These are phyloP conservation scores for Leptinotarsa rubiginosa DNA, from an alignment of 2,888 invertebrate genomes.

Conservation along the genomic window DNA sequence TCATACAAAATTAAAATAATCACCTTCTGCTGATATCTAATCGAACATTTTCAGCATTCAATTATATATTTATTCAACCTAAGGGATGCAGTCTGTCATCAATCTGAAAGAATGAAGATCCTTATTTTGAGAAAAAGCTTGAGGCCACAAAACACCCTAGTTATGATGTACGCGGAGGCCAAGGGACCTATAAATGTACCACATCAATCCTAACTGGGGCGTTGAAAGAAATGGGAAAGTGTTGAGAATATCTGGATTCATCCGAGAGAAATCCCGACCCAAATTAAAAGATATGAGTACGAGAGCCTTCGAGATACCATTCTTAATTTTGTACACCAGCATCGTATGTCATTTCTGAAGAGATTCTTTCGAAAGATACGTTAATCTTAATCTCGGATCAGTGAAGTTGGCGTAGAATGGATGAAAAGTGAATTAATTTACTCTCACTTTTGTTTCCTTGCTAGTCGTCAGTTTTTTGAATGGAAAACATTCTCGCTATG, in stretches of 20 bases:
- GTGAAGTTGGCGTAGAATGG: constrained; percentile 45
- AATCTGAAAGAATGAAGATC: not conserved
- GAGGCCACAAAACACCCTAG: not conserved
- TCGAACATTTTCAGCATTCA: too few relatives aligned
- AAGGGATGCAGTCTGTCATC: not conserved
- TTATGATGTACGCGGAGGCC: constrained; percentile 16
- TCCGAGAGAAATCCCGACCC: constrained; percentile 50
- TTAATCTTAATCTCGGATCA: constrained; percentile 53
- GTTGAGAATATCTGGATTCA: constrained; percentile 43
- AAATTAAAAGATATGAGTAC: constrained; percentile 54
- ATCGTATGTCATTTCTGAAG: constrained; percentile 53
- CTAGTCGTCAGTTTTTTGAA: not conserved
- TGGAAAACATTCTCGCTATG: too few relatives aligned
- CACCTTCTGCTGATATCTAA: too few relatives aligned
- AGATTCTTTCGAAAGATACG: constrained; percentile 47
- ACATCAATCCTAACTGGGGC: constrained; percentile 37
- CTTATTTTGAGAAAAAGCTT: not conserved
- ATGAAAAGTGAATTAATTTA: constrained; percentile 31
- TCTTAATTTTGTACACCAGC: constrained; percentile 53
- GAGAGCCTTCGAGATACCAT: constrained; percentile 48
- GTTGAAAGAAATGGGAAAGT: constrained; percentile 36
- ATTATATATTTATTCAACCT: not conserved
- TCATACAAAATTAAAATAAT: too few relatives aligned
- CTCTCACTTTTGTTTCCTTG: constrained; percentile 3
- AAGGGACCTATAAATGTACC: constrained; percentile 23